Conservation (phyloP, 2,888 invertebrate genomes). For the Slavum lentiscoides region DNA sequence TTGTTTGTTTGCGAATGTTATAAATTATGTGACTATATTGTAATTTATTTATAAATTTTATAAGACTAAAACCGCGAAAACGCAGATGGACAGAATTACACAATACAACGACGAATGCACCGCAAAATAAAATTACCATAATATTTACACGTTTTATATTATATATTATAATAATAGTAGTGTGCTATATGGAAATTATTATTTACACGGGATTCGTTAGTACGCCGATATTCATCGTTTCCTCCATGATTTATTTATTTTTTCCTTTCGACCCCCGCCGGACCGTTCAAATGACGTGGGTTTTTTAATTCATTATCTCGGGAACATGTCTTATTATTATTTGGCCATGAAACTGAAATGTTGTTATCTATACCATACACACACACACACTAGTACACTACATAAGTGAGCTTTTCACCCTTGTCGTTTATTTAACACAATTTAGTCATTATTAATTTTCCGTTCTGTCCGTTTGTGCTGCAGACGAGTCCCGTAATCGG, state of each 20-base stretch:
- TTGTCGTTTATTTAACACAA: background rate
- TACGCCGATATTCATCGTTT: slow-evolving; percentile 5
- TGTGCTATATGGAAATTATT: too few species aligned
- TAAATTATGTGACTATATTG: too few species aligned
- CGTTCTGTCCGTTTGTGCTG: background rate
- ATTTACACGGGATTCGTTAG: background rate
- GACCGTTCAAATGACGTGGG: slow-evolving; percentile 10
- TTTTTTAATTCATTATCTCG: slow-evolving; percentile 19
- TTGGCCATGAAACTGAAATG: slow-evolving; percentile 38
- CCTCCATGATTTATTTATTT: slow-evolving; percentile 32
- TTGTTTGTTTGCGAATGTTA: too few species aligned
- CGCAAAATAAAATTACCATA: background rate
- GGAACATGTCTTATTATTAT: slow-evolving; percentile 26
- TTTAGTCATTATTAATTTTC: slow-evolving; percentile 8
- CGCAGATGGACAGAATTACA: too few species aligned
- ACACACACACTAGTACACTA: too few species aligned
- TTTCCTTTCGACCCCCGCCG: background rate
- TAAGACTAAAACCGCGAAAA: too few species aligned
- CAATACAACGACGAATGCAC: background rate
- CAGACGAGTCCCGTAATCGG: background rate
- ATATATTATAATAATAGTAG: too few species aligned
- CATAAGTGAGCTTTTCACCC: slow-evolving; percentile 27
- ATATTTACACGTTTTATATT: too few species aligned
- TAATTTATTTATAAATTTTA: too few species aligned
- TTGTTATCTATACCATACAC: slow-evolving; percentile 37